These are phyloP conservation scores for Fratercula arctica DNA, from an alignment of 2,797 vertebrate species.

Conservation along the genomic window DNA sequence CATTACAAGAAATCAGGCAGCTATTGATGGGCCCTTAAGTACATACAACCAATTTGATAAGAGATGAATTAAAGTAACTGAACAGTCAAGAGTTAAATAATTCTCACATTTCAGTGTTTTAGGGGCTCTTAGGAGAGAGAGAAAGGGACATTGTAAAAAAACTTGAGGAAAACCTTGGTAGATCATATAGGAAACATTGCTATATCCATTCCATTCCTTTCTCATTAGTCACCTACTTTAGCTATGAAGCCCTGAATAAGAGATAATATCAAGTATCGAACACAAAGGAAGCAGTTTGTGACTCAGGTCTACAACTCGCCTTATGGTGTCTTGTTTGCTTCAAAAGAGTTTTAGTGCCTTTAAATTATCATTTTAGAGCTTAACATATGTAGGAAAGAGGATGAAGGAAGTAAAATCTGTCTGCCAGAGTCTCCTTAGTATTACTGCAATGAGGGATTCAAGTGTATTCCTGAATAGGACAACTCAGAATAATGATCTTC, in stretches of 20 bases:
- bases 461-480: background rate
- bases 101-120: background rate
- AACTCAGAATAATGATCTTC: background rate
- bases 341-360: background rate
- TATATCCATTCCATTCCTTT: background rate
- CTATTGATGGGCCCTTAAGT: background rate
- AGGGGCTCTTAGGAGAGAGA: background rate
- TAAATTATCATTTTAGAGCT: background rate
- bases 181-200: background rate
- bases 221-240: background rate
- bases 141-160: background rate
- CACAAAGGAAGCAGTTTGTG: background rate
- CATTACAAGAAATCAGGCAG: background rate
- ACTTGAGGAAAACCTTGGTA: background rate
- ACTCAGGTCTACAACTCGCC: background rate
- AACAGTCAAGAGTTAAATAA: background rate
- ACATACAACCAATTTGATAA: background rate
- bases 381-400: background rate
- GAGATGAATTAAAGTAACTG: background rate
- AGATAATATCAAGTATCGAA: background rate
- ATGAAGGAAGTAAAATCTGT: background rate
- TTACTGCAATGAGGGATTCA: background rate
- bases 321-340: background rate
- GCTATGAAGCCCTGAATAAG: background rate
- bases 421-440: background rate